Evolutionary conservation across 2,888 invertebrate genomes (phyloP).

Genomic region (Coelinius sp.): DNA sequence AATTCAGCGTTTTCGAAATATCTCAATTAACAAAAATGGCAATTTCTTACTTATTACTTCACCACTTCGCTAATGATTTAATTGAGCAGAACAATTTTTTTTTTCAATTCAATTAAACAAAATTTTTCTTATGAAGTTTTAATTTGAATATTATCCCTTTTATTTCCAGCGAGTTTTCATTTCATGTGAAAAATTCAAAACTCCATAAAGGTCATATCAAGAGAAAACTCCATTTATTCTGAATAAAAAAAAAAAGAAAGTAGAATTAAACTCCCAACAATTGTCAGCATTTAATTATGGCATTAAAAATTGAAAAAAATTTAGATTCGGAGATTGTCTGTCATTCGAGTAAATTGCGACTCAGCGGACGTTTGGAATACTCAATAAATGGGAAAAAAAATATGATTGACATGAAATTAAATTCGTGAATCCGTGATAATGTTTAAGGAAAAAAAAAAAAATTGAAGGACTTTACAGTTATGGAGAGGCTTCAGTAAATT

Average conservation of each 20-base stretch:
- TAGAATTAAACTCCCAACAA: not conserved
- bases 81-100: no score
- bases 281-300: not conserved
- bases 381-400: not conserved
- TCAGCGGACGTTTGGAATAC: not conserved
- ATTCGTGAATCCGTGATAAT: not conserved
- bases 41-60: no score
- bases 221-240: not conserved
- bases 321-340: not conserved
- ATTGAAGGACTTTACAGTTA: not conserved
- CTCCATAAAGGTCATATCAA: not conserved
- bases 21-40: no score
- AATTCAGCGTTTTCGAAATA: no score
- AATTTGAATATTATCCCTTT: no score
- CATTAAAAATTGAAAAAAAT: not conserved
- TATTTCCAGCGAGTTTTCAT: no score
- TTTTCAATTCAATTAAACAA: no score
- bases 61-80: no score
- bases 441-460: not conserved
- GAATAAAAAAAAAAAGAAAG: not conserved
- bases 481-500: not conserved
- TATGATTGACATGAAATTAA: not conserved
- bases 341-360: not conserved
- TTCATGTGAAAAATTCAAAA: no score
- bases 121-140: no score